phyloP scores from a whole-genome alignment of 1,140 invertebrate genomes.

The Riptortus pedestris region DNA sequence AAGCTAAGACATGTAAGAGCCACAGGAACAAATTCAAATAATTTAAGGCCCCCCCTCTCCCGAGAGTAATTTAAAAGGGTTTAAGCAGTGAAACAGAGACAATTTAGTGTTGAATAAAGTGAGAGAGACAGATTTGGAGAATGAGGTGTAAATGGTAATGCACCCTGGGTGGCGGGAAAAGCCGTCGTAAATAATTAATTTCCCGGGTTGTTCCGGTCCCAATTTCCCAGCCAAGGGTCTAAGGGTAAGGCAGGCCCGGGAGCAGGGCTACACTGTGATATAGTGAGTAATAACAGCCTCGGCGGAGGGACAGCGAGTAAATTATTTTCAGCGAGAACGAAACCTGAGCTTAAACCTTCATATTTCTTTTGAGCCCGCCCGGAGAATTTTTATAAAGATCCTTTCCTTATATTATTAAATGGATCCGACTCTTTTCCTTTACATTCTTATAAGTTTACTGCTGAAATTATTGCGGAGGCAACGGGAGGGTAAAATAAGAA shows the following conservation, averaged over 20 bases:
- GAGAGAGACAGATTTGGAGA: not conserved
- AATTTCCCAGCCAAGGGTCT: not conserved
- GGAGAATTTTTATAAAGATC: not conserved
- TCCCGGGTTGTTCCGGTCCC: not conserved
- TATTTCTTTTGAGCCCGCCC: not conserved
- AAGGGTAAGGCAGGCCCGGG: no score
- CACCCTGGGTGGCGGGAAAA: not conserved
- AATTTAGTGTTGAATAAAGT: not conserved
- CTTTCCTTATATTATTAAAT: not conserved
- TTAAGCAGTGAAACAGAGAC: not conserved
- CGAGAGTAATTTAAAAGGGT: not conserved
- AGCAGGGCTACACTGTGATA: not conserved
- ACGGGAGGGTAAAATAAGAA: no score
- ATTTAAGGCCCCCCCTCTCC: no score
- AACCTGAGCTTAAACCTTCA: not conserved
- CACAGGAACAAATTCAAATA: no score
- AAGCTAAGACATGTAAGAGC: no score
- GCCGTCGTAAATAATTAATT: not conserved
- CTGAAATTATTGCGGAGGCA: no score
- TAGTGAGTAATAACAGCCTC: not conserved
- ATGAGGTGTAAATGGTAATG: not conserved
- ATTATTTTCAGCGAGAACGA: not conserved
- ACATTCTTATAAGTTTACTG: no score
- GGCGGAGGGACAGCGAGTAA: not conserved
- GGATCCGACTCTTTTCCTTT: not conserved